These are phyloP conservation scores for Cyprinodon tularosa DNA, from an alignment of 2,113 vertebrate genomes.

Conservation along the genomic window DNA sequence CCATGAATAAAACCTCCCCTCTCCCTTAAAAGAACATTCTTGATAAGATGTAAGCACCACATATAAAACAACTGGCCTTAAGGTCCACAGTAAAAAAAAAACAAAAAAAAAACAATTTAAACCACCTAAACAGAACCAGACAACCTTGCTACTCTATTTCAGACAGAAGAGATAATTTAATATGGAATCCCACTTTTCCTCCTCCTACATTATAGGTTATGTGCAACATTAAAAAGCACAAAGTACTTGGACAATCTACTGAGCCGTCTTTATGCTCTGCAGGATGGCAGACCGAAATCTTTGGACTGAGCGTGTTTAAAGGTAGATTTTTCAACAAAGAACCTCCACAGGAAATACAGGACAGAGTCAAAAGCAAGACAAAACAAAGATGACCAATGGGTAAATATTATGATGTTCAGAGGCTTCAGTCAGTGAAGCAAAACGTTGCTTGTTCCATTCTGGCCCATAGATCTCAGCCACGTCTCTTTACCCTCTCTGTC, in stretches of 20 bases:
- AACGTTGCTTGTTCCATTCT: no score
- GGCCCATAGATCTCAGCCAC: no score
- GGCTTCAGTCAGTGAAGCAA: no score
- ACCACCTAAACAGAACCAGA: conserved; percentile 68
- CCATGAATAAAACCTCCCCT: conserved; percentile 47
- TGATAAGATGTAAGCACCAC: conserved; percentile 63
- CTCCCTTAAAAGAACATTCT: conserved; percentile 57
- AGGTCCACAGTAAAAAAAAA: conserved; percentile 48
- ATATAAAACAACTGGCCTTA: conserved; percentile 53
- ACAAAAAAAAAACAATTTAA: conserved; percentile 51
- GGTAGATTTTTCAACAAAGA: conserved; percentile 67
- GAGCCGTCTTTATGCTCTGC: conserved; percentile 70
- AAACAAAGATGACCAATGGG: conserved; percentile 14
- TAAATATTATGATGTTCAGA: conserved; percentile 3
- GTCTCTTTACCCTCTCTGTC: no score
- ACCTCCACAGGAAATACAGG: conserved; percentile 52
- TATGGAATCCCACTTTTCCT: conserved; percentile 60
- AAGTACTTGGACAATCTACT: conserved; percentile 65
- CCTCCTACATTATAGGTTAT: conserved; percentile 62
- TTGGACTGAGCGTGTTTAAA: conserved; percentile 81
- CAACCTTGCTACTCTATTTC: conserved; percentile 56
- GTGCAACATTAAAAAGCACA: conserved; percentile 72
- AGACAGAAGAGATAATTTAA: conserved; percentile 59
- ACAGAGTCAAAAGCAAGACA: conserved; percentile 21
- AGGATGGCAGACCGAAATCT: conserved; percentile 77